These are phyloP conservation scores for Cervus canadensis DNA, from an alignment of 2,113 vertebrate species.

Conservation along the genomic window DNA sequence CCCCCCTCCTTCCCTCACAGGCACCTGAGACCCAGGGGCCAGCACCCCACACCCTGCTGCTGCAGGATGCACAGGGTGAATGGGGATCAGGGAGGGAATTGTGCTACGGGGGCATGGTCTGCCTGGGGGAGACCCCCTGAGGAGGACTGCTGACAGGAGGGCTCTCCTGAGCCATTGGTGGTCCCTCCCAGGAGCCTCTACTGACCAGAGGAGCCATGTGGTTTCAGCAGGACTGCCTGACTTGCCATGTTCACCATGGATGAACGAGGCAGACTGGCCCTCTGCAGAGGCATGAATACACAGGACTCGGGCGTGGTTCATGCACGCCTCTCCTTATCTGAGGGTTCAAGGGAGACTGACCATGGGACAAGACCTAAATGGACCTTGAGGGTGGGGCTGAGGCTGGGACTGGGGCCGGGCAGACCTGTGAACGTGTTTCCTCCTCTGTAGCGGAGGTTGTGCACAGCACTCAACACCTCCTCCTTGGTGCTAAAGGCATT, in stretches of 20 bases:
- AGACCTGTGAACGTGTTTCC: constrained; percentile 96
- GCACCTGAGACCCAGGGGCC: background rate
- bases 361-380: background rate
- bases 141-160: background rate
- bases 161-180: background rate
- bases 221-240: background rate
- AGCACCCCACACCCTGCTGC: too few species aligned
- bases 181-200: background rate
- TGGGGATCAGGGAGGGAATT: background rate
- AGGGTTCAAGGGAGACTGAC: background rate
- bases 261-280: accelerated
- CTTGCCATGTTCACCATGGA: background rate
- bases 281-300: background rate
- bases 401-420: background rate
- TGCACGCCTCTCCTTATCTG: background rate
- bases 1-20: background rate
- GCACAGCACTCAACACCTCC: constrained; percentile 87
- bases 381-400: background rate
- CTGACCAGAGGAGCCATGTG: background rate
- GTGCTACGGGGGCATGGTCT: background rate
- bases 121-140: background rate
- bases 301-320: accelerated
- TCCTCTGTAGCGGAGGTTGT: constrained; percentile 89
- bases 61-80: background rate
- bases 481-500: constrained; percentile 85